Evolutionary conservation across 2,888 invertebrate genomes (phyloP).

Genomic region (Zaprionus bogoriensis): DNA sequence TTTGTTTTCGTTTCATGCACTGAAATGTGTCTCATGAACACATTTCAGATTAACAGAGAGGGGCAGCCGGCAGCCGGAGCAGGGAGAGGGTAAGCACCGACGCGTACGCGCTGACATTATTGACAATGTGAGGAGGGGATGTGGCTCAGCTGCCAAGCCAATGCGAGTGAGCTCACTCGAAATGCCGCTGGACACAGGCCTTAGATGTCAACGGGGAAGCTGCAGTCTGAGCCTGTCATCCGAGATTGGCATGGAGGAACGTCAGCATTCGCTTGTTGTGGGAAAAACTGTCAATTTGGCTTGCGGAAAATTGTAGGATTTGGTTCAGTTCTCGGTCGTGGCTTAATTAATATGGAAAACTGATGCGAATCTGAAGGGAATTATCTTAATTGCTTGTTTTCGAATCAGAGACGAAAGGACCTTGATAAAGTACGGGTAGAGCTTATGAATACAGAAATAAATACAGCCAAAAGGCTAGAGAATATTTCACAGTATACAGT

Average conservation of each 20-base stretch:
- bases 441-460: no score
- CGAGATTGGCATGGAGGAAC: slow-evolving; percentile 25
- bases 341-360: background rate
- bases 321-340: no score
- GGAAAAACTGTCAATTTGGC: slow-evolving; percentile 4
- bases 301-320: background rate
- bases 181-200: slow-evolving; percentile 2
- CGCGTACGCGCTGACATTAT: slow-evolving; percentile 24
- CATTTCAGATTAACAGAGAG: slow-evolving; percentile 2
- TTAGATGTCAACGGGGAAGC: slow-evolving; percentile 15
- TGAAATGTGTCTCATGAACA: slow-evolving; percentile 44
- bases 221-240: slow-evolving; percentile 23
- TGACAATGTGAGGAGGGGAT: slow-evolving; percentile 11
- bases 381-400: no score
- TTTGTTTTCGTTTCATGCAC: slow-evolving; percentile 59
- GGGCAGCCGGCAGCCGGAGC: background rate
- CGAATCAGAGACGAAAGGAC: background rate
- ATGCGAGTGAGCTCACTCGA: slow-evolving; percentile 36
- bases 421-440: no score
- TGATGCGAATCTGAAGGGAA: background rate
- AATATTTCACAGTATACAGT: no score
- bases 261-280: slow-evolving; percentile 1
- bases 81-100: background rate
- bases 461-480: no score
- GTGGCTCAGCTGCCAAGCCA: slow-evolving; percentile 1